phyloP scores from a whole-genome alignment of 2,797 vertebrate species.

The Lutjanus argentimaculatus region DNA sequence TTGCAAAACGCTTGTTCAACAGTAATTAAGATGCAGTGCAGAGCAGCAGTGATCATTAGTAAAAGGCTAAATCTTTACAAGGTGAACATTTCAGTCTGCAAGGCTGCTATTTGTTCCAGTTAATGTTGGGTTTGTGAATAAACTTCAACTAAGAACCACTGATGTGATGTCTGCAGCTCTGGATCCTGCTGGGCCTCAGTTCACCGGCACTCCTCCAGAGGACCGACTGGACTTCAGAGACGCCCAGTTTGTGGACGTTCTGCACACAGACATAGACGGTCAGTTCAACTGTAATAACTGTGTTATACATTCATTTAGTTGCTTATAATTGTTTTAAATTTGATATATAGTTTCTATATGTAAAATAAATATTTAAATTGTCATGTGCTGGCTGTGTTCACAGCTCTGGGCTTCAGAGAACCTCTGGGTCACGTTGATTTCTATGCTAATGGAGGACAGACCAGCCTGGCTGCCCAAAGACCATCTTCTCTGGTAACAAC shows the following conservation, averaged over 20 bases:
- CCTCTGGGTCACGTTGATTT: conserved; percentile 95
- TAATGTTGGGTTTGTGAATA: conserved; percentile 11
- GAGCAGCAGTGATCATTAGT: not conserved
- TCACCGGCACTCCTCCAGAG: conserved; percentile 75
- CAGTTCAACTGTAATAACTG: conserved; percentile 31
- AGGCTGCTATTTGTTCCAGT: not conserved
- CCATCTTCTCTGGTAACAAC: conserved; percentile 88
- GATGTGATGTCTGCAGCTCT: conserved; percentile 84
- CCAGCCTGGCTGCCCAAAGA: conserved; percentile 94
- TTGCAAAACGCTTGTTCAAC: not conserved
- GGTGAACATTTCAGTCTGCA: not conserved
- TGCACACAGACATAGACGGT: conserved; percentile 94
- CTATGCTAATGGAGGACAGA: conserved; percentile 94
- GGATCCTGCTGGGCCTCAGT: conserved; percentile 94
- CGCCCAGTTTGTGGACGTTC: conserved; percentile 93
- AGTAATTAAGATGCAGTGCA: not conserved
- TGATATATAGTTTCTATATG: not conserved
- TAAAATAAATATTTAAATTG: not conserved
- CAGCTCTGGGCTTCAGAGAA: conserved; percentile 91
- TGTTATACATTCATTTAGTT: not conserved
- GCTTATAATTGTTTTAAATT: not conserved
- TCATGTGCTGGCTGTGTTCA: conserved; percentile 26
- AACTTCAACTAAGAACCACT: not conserved
- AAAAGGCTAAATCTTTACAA: not conserved
- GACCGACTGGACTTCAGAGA: conserved; percentile 89